Evolutionary conservation across 2,113 vertebrate genomes (phyloP), one percentile per base, ranked within the genome.

Genomic region (Pao palembangensis): DNA sequence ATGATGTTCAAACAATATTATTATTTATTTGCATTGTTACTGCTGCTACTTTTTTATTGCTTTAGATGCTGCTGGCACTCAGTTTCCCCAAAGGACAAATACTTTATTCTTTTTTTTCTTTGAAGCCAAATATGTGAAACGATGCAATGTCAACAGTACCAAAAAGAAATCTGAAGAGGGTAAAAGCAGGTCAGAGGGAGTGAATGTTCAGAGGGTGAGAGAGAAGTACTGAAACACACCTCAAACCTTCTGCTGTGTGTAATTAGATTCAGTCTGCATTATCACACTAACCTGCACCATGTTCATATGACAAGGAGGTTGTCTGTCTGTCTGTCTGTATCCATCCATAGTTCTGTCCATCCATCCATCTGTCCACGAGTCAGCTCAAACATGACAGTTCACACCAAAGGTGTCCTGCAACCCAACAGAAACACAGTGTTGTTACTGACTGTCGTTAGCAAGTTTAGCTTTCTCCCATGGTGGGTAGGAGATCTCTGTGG

Each of bases 41-140:
- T 88, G 87, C 88, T 91, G 85, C 87, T 91, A 75, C 80, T 69
- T 57, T 57, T 46, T 75, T 51, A 77, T 88, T 88, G 83, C 80
- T 88, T 89, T 91, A 89, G 88, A 90, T 68, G 79, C 90, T 91
- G 88, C 88, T 90, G 81, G 87, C 80, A 69, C 71, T 66, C 78
- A 42, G 85, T 84, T 76, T 84, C 78, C 85, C 88, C 87, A 91
- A 91, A 91, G 87, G 80, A 86, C 58, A 53, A 83, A 72, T 64
- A 69, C 44, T 70, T 78, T 76, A 55, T 57, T 69, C 59, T 55
- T 80, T 7, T 7, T 58, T 67, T 74, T 72, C 55, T n/a, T 64
- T 55, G 79, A 89, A 90, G 80, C 90, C 89, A 91, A 90, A 91
- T 87, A 87, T 69, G 61, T 85, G 47, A 87, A 85, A 73, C 81